Percentiles rank a stretch among this genome's conserved stretches.
phyloP scores from a whole-genome alignment of 1,140 invertebrate species.

The Drosophila ananassae region DNA sequence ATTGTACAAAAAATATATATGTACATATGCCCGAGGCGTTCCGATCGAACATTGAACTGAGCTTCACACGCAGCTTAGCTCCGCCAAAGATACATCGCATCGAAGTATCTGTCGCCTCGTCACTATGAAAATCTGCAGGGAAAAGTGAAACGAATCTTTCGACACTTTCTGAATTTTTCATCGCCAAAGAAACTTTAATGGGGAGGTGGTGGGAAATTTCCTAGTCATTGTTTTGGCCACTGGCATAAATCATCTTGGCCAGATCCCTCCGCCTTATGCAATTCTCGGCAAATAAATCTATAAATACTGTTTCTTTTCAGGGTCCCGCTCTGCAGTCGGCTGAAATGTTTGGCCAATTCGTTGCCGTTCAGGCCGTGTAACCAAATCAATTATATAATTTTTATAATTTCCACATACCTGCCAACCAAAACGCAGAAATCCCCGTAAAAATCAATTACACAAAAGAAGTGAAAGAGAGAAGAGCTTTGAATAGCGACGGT shows the following conservation, averaged over 20 bases:
- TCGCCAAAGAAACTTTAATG: slow-evolving; percentile 57
- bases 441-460: slow-evolving; percentile 43
- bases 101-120: slow-evolving; percentile 52
- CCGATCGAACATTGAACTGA: slow-evolving; percentile 63
- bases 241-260: slow-evolving; percentile 62
- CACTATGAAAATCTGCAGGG: slow-evolving; percentile 44
- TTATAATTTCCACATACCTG: slow-evolving; percentile 13
- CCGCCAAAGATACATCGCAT: slow-evolving; percentile 14
- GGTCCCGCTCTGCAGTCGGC: neutral
- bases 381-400: slow-evolving; percentile 39
- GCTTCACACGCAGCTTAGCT: slow-evolving; percentile 67
- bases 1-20: slow-evolving; percentile 6
- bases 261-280: slow-evolving; percentile 51
- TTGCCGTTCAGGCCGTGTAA: slow-evolving; percentile 18
- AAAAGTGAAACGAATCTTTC: slow-evolving; percentile 56
- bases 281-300: slow-evolving; percentile 46
- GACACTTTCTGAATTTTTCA: slow-evolving; percentile 41
- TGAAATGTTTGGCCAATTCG: slow-evolving; percentile 54
- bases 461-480: slow-evolving; percentile 23
- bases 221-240: slow-evolving; percentile 57
- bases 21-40: neutral
- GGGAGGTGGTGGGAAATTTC: slow-evolving; percentile 58
- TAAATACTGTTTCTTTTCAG: slow-evolving; percentile 28
- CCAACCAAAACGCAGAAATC: slow-evolving; percentile 21
- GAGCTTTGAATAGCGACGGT: slow-evolving; percentile 28